These are phyloP conservation scores for Stegodyphus dumicola DNA, from an alignment of 1,140 invertebrate species.

Conservation along the genomic window DNA sequence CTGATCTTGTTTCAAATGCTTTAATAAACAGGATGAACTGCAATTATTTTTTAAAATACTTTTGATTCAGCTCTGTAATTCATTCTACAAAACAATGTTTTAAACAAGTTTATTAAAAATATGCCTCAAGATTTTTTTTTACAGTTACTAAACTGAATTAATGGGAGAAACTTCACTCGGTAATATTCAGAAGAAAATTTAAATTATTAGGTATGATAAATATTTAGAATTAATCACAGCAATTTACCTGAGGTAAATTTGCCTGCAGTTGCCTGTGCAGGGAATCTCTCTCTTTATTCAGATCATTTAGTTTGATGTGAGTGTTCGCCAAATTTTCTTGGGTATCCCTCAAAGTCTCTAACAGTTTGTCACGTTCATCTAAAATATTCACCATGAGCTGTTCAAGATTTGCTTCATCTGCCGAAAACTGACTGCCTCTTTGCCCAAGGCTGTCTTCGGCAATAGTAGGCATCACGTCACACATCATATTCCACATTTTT, in stretches of 20 bases:
- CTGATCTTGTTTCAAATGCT: no score
- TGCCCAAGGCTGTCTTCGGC: constrained; percentile 82
- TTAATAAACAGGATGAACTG: no score
- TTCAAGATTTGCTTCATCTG: constrained; percentile 97
- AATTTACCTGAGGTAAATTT: constrained; percentile 91
- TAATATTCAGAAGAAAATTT: no score
- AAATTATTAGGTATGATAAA: no score
- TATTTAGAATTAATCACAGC: no score
- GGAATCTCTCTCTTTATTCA: constrained; percentile 94
- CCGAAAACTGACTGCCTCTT: constrained; percentile 69
- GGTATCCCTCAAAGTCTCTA: constrained; percentile 94
- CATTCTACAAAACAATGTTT: no score
- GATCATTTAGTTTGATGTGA: constrained; percentile 86
- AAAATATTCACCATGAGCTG: constrained; percentile 99
- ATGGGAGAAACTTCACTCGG: no score
- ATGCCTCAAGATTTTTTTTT: no score
- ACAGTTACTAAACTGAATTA: no score
- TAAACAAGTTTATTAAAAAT: no score
- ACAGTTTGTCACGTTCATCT: constrained; percentile 97
- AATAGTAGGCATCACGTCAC: constrained; percentile 99
- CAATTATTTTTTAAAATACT: no score
- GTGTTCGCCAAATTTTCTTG: constrained; percentile 90
- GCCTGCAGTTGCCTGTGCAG: constrained; percentile 93
- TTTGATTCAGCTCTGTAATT: no score
- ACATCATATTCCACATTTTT: constrained; percentile 98